Base-by-base conservation (phyloP, 2,888 invertebrate genomes). In the Atrina japonica region DNA sequence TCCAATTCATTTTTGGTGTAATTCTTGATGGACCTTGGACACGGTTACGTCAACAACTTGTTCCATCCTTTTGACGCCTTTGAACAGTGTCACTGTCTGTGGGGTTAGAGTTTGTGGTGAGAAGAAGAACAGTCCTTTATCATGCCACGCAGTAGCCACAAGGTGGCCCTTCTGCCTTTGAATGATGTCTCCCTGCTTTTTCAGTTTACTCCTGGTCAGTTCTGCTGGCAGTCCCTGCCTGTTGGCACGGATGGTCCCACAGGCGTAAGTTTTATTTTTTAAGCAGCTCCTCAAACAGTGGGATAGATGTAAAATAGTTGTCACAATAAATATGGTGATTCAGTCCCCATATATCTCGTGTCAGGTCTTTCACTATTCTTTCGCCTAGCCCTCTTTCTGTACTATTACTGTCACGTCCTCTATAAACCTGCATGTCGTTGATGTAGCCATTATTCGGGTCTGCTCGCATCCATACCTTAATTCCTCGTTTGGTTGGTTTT, bases 381-480 rank as follows among this genome's bases (percentile, higher is more conserved):
- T 35, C 41, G 1, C 52, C 63, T 11, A 52, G 25, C 9, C 41
- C 41, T n/a, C 2, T 2, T 23, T 55, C 64, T 43, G 64, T 16
- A 6, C 30, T 5, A 29, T 41, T 53, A 3, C n/a, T 41, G 6
- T 41, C 53, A 25, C 41, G 52, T 27, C 64, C 64, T 18, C 71
- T 72, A 49, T 77, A 77, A 16, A 67, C 49, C 23, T 70, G 64
- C 25, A 66, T 66, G 3, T 73, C 68, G 58, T 67, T 68, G 3
- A 41, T 35, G 29, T 63, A 73, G 1, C 72, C 77, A 61, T 74
- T 74, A 1, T 47, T n/a, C 11, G 69, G 69, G 43, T 74, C 76
- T n/a, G 73, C 73, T 11, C 63, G 14, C 40, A 74, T 40, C 77
- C 74, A 74, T 1, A 74, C 70, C 43, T 74, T 74, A 3, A 72